A percentile compares a stretch with the other conserved stretches of the same genome.
Conservation (phyloP, 2,888 invertebrate genomes). For the Drosophila gaucha region DNA sequence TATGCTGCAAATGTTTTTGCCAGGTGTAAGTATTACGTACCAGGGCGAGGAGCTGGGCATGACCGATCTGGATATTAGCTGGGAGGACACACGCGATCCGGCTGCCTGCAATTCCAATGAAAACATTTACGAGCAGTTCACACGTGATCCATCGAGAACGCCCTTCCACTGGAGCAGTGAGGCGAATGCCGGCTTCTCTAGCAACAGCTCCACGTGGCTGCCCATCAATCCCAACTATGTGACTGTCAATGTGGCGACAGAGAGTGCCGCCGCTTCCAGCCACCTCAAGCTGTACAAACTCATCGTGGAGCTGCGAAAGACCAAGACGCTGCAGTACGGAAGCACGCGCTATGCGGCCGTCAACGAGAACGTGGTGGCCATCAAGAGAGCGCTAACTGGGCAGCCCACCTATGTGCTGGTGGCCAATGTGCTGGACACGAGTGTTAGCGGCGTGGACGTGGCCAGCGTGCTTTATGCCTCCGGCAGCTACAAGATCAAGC, state of each 20-base stretch:
- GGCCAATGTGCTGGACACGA: constrained; percentile 84
- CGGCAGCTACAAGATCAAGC: constrained; percentile 64
- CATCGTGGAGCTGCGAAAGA: constrained; percentile 84
- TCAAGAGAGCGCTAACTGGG: constrained; percentile 75
- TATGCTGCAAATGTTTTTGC: constrained; percentile 88
- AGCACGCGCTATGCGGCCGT: constrained; percentile 66
- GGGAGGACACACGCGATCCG: constrained; percentile 86
- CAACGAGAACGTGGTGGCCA: constrained; percentile 77
- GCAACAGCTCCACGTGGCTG: constrained; percentile 79
- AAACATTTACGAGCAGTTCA: constrained; percentile 86
- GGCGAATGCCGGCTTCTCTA: constrained; percentile 83
- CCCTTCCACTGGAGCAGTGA: constrained; percentile 88
- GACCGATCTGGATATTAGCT: constrained; percentile 86
- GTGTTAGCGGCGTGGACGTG: constrained; percentile 81
- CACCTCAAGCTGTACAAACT: constrained; percentile 88
- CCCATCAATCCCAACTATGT: constrained; percentile 87
- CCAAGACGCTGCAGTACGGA: constrained; percentile 76
- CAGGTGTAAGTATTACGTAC: constrained; percentile 86
- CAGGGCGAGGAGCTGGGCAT: constrained; percentile 85
- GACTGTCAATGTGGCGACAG: constrained; percentile 86
- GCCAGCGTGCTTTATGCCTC: constrained; percentile 54
- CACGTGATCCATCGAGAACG: constrained; percentile 88
- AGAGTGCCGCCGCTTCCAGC: constrained; percentile 85
- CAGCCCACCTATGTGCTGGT: constrained; percentile 84
- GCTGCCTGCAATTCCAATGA: constrained; percentile 86